These are phyloP conservation scores for Platyscapa corneri DNA, from an alignment of 1,140 invertebrate genomes.

Conservation along the genomic window DNA sequence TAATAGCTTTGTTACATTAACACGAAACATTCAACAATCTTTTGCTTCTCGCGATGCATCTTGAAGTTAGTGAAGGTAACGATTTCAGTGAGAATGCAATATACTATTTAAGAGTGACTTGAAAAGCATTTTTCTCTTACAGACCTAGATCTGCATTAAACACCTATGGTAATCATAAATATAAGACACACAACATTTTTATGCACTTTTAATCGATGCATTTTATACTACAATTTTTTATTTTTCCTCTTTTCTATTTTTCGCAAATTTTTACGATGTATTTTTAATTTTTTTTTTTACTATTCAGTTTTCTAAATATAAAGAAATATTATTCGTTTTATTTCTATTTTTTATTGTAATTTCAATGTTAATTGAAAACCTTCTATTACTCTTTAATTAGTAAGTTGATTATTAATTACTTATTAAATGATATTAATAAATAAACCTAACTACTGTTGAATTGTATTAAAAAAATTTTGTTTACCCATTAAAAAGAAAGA, in stretches of 20 bases:
- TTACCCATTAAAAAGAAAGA: too few species aligned
- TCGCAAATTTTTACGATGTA: too few species aligned
- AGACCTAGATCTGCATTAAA: neutral
- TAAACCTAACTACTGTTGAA: too few species aligned
- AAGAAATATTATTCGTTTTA: too few species aligned
- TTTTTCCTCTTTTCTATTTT: neutral
- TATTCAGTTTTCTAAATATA: neutral
- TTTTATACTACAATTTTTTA: neutral
- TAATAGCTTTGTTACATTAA: neutral
- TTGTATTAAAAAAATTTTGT: too few species aligned
- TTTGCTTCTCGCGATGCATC: neutral
- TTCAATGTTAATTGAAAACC: too few species aligned
- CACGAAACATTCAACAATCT: neutral
- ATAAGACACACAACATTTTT: neutral
- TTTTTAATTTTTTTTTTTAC: too few species aligned
- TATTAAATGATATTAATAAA: too few species aligned
- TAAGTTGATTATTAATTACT: too few species aligned
- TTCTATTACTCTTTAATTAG: too few species aligned
- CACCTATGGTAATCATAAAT: neutral
- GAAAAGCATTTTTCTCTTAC: neutral
- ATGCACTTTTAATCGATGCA: neutral
- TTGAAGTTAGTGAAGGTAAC: neutral
- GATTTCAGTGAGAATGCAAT: neutral
- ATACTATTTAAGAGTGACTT: neutral
- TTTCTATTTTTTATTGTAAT: too few species aligned